Percentiles rank a stretch among this genome's conserved stretches.
Evolutionary conservation across 2,888 invertebrate genomes (phyloP).

Genomic region (Peribatodes rhomboidaria): DNA sequence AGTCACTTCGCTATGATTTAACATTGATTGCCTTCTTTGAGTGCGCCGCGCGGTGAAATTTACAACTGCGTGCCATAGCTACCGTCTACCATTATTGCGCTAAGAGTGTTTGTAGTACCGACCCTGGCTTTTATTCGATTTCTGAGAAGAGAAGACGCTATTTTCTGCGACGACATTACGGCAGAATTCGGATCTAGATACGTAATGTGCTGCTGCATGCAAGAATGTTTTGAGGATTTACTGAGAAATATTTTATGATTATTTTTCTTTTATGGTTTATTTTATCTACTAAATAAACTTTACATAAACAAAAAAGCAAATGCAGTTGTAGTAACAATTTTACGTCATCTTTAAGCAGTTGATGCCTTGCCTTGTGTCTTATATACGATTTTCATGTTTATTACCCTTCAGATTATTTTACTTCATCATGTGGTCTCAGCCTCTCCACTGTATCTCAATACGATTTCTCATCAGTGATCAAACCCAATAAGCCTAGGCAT

Average conservation of each 20-base stretch:
- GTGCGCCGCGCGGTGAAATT: constrained; percentile 69
- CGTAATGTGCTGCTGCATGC: not conserved
- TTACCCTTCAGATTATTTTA: not conserved
- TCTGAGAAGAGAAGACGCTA: constrained; percentile 65
- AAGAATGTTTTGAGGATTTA: not conserved
- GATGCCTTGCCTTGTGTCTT: too few species aligned
- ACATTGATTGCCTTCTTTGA: constrained; percentile 80
- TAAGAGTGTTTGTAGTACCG: constrained; percentile 55
- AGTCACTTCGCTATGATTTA: constrained; percentile 77
- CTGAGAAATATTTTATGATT: not conserved
- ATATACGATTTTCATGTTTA: not conserved
- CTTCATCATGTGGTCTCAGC: not conserved
- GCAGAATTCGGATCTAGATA: constrained; percentile 62
- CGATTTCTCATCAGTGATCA: constrained; percentile 40
- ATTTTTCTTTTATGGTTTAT: too few species aligned
- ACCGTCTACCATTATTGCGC: constrained; percentile 65
- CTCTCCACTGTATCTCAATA: constrained; percentile 11
- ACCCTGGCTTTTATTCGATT: constrained; percentile 53
- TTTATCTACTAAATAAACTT: too few species aligned
- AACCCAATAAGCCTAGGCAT: constrained; percentile 43
- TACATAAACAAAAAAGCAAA: too few species aligned
- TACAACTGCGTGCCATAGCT: constrained; percentile 73
- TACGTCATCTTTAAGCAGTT: too few species aligned
- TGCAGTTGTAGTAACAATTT: too few species aligned
- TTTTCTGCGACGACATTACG: constrained; percentile 62